Evolutionary conservation across 2,113 vertebrate species (phyloP).

Genomic region (Chunga burmeisteri): DNA sequence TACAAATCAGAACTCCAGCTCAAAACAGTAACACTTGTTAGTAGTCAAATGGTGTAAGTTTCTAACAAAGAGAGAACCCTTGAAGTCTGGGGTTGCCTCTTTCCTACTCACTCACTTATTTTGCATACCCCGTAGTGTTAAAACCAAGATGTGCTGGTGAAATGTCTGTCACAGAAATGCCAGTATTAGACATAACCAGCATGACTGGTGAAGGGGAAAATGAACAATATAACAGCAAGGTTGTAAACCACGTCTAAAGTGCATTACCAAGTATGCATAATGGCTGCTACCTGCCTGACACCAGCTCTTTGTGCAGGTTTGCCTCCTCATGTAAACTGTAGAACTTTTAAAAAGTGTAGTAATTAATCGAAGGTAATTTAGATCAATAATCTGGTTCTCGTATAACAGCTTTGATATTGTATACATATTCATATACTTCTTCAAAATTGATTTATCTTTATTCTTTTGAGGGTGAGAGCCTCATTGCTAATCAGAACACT

Average conservation of each 20-base stretch:
- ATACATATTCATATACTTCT: slow-evolving; percentile 58
- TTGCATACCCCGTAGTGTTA: not conserved
- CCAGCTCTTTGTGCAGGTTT: not conserved
- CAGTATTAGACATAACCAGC: not conserved
- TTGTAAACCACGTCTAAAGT: not conserved
- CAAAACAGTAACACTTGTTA: not conserved
- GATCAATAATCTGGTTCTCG: slow-evolving; percentile 48
- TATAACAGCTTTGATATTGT: slow-evolving; percentile 16
- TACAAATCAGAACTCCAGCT: not conserved
- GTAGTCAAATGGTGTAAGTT: not conserved
- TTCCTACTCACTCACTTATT: not conserved
- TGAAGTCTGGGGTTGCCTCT: not conserved
- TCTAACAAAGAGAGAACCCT: not conserved
- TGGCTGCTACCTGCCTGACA: not conserved
- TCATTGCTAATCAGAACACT: slow-evolving; percentile 60
- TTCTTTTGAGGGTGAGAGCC: slow-evolving; percentile 58
- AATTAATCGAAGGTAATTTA: slow-evolving; percentile 26
- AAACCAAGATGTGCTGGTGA: not conserved
- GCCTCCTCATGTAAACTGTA: not conserved
- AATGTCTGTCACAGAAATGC: not conserved
- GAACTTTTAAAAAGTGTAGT: not conserved
- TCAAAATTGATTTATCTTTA: slow-evolving; percentile 49
- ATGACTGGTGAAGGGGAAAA: not conserved
- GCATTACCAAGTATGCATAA: not conserved
- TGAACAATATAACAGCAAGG: not conserved